Evolutionary conservation across 2,888 invertebrate genomes (phyloP), one percentile per base, ranked within the genome.

Genomic region (Stenoptilia bipunctidactyla): DNA sequence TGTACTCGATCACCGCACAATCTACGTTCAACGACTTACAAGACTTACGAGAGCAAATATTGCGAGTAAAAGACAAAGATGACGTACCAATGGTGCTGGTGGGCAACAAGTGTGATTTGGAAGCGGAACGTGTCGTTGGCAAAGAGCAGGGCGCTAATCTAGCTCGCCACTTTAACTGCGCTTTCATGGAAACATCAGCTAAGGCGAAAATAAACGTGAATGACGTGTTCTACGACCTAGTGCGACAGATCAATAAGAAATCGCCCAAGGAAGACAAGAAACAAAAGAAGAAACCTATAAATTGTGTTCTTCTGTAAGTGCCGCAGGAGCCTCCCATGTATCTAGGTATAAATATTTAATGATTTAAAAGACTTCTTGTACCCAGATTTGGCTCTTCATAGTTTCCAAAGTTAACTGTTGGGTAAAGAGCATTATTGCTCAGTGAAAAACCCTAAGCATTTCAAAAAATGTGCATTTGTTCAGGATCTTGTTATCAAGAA

Each of bases 181-280:
- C 97, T 80, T 99, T 99, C 86, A 94, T 99, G 91, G 99, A 99
- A 88, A 98, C 99, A 72, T 99, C 98, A 73, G 99, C 99, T 86
- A 99, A 99, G 91, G 97, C 98, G 70, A 99, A 98, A 92, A 95
- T 98, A 86, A 98, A 98, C 88, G 99, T 99, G 82, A 92, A 94
- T 86, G 98, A 99, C 90, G 97, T 98, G 85, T 99, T 99, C 89
- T 98, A 97, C 87, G 98, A 99, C 87, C 88, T 99, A 89, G 98
- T 99, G 71, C 92, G 98, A 88, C 98, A 98, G 91, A 98, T 99
- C 87, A 99, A 99, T 89, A 97, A 97, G 88, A 98, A 98, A 87
- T 97, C 97, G 61, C 98, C 99, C 48, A 69, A 69, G 52, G 97
- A 96, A 79, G 94, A 93, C 83, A 92, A 90, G 75, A 62, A 47